Base-by-base conservation (phyloP, 2,113 vertebrate genomes). In the Melanostigma gelatinosum region DNA sequence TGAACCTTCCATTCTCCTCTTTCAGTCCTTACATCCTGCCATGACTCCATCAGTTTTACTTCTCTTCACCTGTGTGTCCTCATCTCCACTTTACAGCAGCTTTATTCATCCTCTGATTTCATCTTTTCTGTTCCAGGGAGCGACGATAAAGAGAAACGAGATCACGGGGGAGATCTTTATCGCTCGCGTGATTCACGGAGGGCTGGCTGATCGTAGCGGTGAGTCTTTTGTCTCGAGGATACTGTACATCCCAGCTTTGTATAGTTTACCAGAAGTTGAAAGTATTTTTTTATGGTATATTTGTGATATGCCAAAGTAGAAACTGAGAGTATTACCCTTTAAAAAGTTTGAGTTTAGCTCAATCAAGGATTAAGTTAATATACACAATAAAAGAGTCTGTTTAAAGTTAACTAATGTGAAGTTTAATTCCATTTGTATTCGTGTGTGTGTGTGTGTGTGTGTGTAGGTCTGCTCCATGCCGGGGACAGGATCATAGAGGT, bases 401-500 rank as follows among this genome's bases (percentile, higher is more conserved):
- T 61, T 34, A 36, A 61, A 20, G 58, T 27, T 27, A 27, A 57
- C 24, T 27, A 4, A 67, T n/a, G 18, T 52, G 2, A 16, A 34
- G 42, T 20, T 52, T 22, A 52, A 52, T 52, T 8, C 9, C 18
- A 52, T 52, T 18, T 42, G 5, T 44, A 44, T 44, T 44, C 4
- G 4, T 38, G 60, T 38, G 18, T n/a, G 61, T 24, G 62, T 42
- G 27, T 22, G 22, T 52, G 32, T 64, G 20, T 64, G 38, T 79
- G 29, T 72, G 29, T 50, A 99, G 98, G 97, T 61, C 79, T 99
- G 89, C 91, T 99, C 11, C 97, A 96, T 48, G 97, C 97, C 20
- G 97, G 98, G n/a, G 98, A 99, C 93, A 95, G 96, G 85, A 88
- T 99, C 85, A 93, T 99, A 5, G 98, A 99, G 90, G 98, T 99